Conservation (phyloP, 1,140 invertebrate genomes). For the Lerema accius region DNA sequence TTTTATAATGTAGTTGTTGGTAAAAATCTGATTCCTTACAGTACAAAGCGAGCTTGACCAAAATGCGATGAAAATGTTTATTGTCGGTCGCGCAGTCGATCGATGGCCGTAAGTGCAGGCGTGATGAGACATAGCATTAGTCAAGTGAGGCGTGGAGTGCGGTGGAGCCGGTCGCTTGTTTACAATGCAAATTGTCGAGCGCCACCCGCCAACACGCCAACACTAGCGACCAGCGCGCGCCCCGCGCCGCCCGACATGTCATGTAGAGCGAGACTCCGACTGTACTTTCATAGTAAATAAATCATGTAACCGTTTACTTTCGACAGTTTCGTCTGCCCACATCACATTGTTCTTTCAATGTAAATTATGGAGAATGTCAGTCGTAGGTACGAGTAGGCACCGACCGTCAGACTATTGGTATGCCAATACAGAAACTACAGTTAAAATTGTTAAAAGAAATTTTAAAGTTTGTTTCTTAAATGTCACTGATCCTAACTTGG, state of each 20-base stretch:
- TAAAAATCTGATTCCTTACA: too few species aligned
- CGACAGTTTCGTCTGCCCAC: slow-evolving; percentile 45
- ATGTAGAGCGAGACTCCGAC: slow-evolving; percentile 74
- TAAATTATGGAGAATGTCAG: slow-evolving; percentile 7
- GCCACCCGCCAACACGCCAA: slow-evolving; percentile 37
- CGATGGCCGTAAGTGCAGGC: slow-evolving; percentile 40
- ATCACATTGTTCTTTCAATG: slow-evolving; percentile 12
- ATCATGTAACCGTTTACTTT: slow-evolving; percentile 55
- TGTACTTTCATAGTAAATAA: slow-evolving; percentile 74
- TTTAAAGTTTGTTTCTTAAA: too few species aligned
- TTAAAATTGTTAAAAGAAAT: too few species aligned
- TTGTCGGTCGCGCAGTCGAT: slow-evolving; percentile 40
- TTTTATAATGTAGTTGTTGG: too few species aligned
- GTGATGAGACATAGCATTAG: slow-evolving; percentile 36
- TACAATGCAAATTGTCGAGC: slow-evolving; percentile 45
- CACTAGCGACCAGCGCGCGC: slow-evolving; percentile 40
- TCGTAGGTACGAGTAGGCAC: too few species aligned
- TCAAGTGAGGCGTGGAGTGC: slow-evolving; percentile 37
- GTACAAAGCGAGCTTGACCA: too few species aligned
- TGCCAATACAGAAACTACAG: too few species aligned
- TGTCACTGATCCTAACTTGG: too few species aligned
- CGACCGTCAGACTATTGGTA: too few species aligned
- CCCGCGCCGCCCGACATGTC: slow-evolving; percentile 63
- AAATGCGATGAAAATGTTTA: slow-evolving; percentile 42
- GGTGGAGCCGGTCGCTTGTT: slow-evolving; percentile 30